These are phyloP conservation scores for Euborellia annulipes DNA, from an alignment of 1,140 invertebrate genomes.

Conservation along the genomic window DNA sequence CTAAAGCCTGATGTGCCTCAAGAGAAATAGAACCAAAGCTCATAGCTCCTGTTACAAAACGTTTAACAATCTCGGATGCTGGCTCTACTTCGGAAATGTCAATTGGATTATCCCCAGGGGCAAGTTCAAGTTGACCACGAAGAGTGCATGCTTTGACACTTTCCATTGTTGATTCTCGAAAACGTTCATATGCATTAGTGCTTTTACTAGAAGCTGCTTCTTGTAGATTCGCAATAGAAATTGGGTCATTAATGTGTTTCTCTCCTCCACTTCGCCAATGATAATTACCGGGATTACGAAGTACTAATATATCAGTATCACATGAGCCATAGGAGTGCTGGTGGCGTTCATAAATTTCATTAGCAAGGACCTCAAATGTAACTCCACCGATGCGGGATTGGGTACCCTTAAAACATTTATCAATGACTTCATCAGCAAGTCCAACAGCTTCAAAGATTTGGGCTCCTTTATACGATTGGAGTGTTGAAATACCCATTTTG, in stretches of 20 bases:
- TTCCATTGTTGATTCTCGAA: constrained; percentile 72
- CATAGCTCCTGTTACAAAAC: constrained; percentile 73
- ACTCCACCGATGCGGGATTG: constrained; percentile 90
- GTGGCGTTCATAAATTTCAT: constrained; percentile 76
- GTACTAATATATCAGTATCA: constrained; percentile 56
- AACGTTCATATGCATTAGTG: constrained; percentile 70
- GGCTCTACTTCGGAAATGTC: constrained; percentile 80
- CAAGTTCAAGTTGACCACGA: constrained; percentile 79
- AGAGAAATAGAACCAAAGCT: constrained; percentile 85
- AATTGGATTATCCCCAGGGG: constrained; percentile 56
- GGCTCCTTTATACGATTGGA: constrained; percentile 98
- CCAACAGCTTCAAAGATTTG: constrained; percentile 99
- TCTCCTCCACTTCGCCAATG: constrained; percentile 96
- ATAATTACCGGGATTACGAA: constrained; percentile 87
- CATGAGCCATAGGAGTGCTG: constrained; percentile 56
- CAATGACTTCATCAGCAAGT: constrained; percentile 76
- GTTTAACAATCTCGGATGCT: constrained; percentile 87
- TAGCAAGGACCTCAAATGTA: constrained; percentile 73
- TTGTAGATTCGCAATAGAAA: constrained; percentile 85
- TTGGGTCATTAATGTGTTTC: constrained; percentile 94
- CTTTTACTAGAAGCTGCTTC: constrained; percentile 75
- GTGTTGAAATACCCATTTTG: constrained; percentile 98
- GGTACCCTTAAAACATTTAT: constrained; percentile 92
- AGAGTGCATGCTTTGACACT: constrained; percentile 78
- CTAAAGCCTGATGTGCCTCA: constrained; percentile 88